Evolutionary conservation across 2,888 invertebrate genomes (phyloP), one percentile per base, ranked within the genome.

Genomic region (Trichopria drosophilae): DNA sequence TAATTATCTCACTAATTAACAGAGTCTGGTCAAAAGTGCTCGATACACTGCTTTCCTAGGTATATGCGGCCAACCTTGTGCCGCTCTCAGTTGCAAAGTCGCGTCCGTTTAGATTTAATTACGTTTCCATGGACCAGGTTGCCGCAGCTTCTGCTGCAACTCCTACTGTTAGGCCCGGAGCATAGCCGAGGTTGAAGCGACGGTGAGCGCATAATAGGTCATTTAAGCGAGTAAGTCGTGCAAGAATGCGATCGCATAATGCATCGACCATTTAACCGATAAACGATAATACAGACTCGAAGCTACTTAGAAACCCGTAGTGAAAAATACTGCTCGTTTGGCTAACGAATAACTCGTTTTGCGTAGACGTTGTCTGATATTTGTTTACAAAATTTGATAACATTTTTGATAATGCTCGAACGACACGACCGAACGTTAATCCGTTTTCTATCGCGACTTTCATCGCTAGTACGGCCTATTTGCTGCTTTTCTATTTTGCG

Each of bases 71-170:
- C 51, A 24, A 18, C 29, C n/a, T n/a, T n/a, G 35, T 23, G n/a
- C 46, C 46, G 42, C 57, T 57, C 55, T 53, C 51, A 50, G 52
- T 55, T 58, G 45, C 23, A 48, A 26, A 41, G 40, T 56, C 59
- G 60, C 58, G 61, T 65, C 48, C 59, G 60, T 59, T 63, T 57
- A 56, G 63, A 67, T 65, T 68, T 65, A 69, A 71, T 71, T 65
- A 66, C 64, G 59, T 65, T 64, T 66, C 63, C 61, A 66, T 61
- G 62, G 61, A 60, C 61, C 55, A 46, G 39, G 34, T 10, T 6
- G 26, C 39, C 39, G 29, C 12, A 29, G n/a, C 5, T 29, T 10
- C 15, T 13, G 15, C 15, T 29, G 12, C 3, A 29, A 13, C 15
- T 13, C n/a, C 15, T 29, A 15, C 15, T 29, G 15, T 15, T 29